Base-by-base conservation (phyloP, 2,113 vertebrate genomes). In the Ptychochromis oligacanthus region DNA sequence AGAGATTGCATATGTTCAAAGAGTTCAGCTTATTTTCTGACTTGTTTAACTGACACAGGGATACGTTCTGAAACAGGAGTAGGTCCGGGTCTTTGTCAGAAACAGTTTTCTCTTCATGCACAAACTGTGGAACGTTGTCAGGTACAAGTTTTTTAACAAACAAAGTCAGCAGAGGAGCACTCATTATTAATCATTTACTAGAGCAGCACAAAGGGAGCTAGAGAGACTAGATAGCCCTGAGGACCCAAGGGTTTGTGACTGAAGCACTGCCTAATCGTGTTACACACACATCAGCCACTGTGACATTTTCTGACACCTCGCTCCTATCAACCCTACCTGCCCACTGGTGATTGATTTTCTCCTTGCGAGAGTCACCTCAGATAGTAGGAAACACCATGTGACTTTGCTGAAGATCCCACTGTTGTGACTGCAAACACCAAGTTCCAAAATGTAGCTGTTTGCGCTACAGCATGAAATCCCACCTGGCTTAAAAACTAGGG, bases 121-220 rank as follows among this genome's bases (percentile, higher is more conserved):
- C 86, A 85, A 87, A 90, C 75, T 82, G 78, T 88, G 62, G 77
- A 92, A 87, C 93, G 89, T 92, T 93, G 94, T 95, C 92, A 94
- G 93, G 92, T 94, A 94, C 93, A 94, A 94, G 93, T 93, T 92
- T 94, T 93, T 94, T 93, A 94, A 94, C 94, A 94, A 94, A 92
- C 93, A 94, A 93, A 94, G 94, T 95, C 91, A 93, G 89, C 80
- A 70, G 86, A 93, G 95, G 93, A 95, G 87, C 91, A 89, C 87
- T 86, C 82, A 65, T 80, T 92, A 95, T 95, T 89, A 96, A 95
- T 95, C 91, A 96, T 95, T 95, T 92, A 96, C 94, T 60, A 82
- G 75, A 60, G 81, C 5, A 88, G 81, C 85, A 93, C 89, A 93
- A 91, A 86, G 87, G 88, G 88, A 89, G 82, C 79, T 72, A 52